Percentiles rank a stretch among this genome's conserved stretches.
Conservation (phyloP, 2,888 invertebrate species). For the Lasius fuliginosus region DNA sequence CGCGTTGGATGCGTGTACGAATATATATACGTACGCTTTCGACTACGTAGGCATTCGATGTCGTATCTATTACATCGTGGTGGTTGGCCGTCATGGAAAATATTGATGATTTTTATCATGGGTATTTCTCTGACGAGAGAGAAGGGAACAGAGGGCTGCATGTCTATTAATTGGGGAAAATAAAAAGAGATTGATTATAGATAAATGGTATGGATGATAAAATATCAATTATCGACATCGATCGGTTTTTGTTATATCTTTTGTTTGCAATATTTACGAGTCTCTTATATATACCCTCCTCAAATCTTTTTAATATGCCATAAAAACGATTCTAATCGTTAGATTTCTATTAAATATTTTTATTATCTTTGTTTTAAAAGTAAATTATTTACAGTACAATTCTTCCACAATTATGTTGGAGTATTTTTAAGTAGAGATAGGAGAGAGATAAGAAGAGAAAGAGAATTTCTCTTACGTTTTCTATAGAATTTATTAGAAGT, state of each 20-base stretch:
- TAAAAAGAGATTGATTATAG: slow-evolving; percentile 34
- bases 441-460: neutral
- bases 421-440: neutral
- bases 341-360: neutral
- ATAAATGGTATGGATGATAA: neutral
- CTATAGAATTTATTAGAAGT: neutral
- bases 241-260: slow-evolving; percentile 20
- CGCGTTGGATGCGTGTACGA: slow-evolving; percentile 50
- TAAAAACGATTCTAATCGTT: neutral
- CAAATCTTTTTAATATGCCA: neutral
- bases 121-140: slow-evolving; percentile 23
- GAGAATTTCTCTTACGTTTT: neutral
- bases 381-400: neutral
- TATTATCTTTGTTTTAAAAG: neutral
- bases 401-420: neutral
- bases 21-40: slow-evolving; percentile 33
- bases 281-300: neutral
- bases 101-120: slow-evolving; percentile 50
- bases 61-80: slow-evolving; percentile 47
- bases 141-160: neutral
- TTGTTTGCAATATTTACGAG: neutral
- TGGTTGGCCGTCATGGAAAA: slow-evolving; percentile 52
- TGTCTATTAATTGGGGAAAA: slow-evolving; percentile 41
- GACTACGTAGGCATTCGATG: slow-evolving; percentile 41
- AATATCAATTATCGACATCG: slow-evolving; percentile 31